A percentile compares a stretch with the other conserved stretches of the same genome.
Conservation (phyloP, 2,888 invertebrate species). For the Hipparchia semele region DNA sequence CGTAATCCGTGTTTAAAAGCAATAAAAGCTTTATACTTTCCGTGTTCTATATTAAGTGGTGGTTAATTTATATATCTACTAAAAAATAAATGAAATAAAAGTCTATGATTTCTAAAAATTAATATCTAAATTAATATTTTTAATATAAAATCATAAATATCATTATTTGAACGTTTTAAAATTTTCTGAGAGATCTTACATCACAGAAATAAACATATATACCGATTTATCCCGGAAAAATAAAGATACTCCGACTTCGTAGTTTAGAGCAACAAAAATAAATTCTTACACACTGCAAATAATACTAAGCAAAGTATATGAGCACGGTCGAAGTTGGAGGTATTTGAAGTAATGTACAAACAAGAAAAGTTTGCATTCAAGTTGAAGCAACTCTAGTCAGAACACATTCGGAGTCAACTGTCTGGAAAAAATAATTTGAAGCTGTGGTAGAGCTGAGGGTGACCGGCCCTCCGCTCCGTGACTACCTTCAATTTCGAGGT, state of each 20-base stretch:
- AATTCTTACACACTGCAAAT: constrained; percentile 42
- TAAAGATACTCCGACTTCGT: neutral
- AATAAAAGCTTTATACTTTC: neutral
- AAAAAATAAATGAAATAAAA: too few species aligned
- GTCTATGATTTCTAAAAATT: too few species aligned
- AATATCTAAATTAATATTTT: too few species aligned
- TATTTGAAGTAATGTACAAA: constrained; percentile 77
- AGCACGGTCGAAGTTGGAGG: constrained; percentile 64
- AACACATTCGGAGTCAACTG: constrained; percentile 77
- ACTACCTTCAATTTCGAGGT: neutral
- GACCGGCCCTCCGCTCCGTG: constrained; percentile 1
- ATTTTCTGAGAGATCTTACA: too few species aligned
- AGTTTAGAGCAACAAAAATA: neutral
- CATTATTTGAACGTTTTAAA: too few species aligned
- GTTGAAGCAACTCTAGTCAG: constrained; percentile 65
- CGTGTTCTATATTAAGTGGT: too few species aligned
- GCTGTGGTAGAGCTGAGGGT: constrained; percentile 57
- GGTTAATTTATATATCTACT: too few species aligned
- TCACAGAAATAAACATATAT: too few species aligned
- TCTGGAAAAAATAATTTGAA: constrained; percentile 79
- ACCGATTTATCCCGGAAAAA: too few species aligned
- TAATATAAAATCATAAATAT: too few species aligned
- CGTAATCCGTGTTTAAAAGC: neutral
- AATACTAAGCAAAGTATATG: constrained; percentile 66
- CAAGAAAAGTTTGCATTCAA: constrained; percentile 79